Evolutionary conservation across 2,113 vertebrate species (phyloP).

Genomic region (Herpetotheres cachinnans): DNA sequence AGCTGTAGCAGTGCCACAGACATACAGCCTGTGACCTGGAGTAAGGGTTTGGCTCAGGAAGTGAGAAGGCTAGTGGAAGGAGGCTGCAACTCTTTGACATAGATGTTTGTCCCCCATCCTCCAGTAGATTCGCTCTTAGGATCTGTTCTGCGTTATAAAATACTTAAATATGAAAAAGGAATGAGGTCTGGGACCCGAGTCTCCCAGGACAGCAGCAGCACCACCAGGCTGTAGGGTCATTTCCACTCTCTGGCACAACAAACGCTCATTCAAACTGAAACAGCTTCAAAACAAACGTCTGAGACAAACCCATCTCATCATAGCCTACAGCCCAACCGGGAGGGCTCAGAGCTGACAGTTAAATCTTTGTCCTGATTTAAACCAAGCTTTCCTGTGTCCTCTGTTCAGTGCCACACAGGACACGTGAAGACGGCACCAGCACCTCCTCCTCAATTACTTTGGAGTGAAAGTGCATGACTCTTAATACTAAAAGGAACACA

Average conservation of each 20-base stretch:
- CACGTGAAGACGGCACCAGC: not conserved
- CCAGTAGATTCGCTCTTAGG: not conserved
- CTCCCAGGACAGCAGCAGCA: not conserved
- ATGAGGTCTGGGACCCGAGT: not conserved
- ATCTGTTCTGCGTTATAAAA: not conserved
- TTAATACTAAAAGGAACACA: not conserved
- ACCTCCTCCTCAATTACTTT: not conserved
- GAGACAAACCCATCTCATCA: not conserved
- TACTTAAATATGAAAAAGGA: not conserved
- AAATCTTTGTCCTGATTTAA: not conserved
- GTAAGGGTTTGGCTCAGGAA: not conserved
- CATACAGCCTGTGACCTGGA: not conserved
- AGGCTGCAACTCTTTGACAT: not conserved
- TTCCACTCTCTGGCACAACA: not conserved
- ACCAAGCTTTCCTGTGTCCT: not conserved
- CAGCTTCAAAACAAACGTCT: not conserved
- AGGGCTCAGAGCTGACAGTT: not conserved
- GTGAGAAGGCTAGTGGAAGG: not conserved
- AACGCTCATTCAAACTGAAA: not conserved
- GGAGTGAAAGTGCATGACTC: not conserved
- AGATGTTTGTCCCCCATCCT: not conserved
- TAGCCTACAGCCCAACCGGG: not conserved
- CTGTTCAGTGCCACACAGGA: not conserved
- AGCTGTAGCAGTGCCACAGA: not conserved
- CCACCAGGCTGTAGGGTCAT: not conserved